phyloP scores from a whole-genome alignment of 1,140 invertebrate species.

The Drosophila sucinea region DNA sequence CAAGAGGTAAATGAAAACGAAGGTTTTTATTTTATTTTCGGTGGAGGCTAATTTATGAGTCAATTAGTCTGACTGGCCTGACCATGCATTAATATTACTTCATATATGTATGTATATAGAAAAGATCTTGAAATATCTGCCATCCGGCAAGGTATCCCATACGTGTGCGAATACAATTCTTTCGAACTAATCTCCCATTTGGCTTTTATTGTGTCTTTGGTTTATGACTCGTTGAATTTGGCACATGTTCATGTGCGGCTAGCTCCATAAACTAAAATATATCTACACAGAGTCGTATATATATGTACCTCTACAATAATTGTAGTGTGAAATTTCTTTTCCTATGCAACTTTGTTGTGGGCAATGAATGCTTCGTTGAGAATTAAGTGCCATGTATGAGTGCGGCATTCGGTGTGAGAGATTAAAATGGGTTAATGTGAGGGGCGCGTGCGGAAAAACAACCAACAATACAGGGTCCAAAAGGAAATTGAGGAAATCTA shows the following conservation, averaged over 20 bases:
- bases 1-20: constrained; percentile 9
- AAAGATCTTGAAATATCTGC: constrained; percentile 12
- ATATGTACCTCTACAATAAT: neutral
- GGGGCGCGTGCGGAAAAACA: constrained; percentile 57
- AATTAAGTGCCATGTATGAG: constrained; percentile 56
- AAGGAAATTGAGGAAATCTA: constrained; percentile 26
- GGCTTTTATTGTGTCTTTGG: constrained; percentile 74
- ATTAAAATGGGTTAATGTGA: constrained; percentile 65
- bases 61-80: constrained; percentile 68
- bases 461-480: constrained; percentile 36
- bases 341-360: constrained; percentile 48
- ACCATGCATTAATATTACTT: constrained; percentile 69
- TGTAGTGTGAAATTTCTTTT: constrained; percentile 21
- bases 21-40: constrained; percentile 16
- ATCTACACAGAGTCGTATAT: constrained; percentile 14
- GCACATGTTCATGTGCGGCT: constrained; percentile 31
- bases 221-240: constrained; percentile 71
- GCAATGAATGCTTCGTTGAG: constrained; percentile 59
- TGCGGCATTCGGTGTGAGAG: constrained; percentile 8
- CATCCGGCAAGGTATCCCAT: constrained; percentile 22
- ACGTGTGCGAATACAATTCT: constrained; percentile 24
- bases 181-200: constrained; percentile 47
- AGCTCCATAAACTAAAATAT: constrained; percentile 8
- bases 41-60: constrained; percentile 66
- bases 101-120: constrained; percentile 32